A percentile compares a stretch with the other conserved stretches of the same genome.
Evolutionary conservation across 2,888 invertebrate species (phyloP).

Genomic region (Thumatha senex): DNA sequence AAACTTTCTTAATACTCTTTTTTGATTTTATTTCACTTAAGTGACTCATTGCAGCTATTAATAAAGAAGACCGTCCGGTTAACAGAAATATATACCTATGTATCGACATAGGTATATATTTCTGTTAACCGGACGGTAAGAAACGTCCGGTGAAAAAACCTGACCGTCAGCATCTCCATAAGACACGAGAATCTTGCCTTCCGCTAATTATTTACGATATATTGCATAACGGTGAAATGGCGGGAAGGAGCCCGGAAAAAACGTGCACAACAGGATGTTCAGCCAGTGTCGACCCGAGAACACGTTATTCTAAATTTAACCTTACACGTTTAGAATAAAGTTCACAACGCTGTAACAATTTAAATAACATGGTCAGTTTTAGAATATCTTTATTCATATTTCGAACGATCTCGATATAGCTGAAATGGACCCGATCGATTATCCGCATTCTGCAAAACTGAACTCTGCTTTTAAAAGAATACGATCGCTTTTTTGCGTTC

Average conservation of each 20-base stretch:
- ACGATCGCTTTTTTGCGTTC: conserved; percentile 43
- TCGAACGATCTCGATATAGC: conserved; percentile 76
- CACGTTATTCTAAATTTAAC: conserved; percentile 47
- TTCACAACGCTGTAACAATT: conserved; percentile 47
- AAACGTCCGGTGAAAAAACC: conserved; percentile 74
- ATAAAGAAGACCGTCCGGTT: background rate
- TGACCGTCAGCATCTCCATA: conserved; percentile 76
- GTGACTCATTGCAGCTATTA: no score
- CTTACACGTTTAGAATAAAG: conserved; percentile 50
- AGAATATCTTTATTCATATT: conserved; percentile 81
- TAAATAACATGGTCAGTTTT: conserved; percentile 65
- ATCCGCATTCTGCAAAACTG: conserved; percentile 42
- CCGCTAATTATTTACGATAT: conserved; percentile 84
- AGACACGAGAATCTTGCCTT: conserved; percentile 82
- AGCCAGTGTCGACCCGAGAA: conserved; percentile 55
- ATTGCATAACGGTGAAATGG: conserved; percentile 83
- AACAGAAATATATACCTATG: no score
- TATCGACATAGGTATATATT: conserved; percentile 19
- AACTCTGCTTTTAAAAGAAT: conserved; percentile 49
- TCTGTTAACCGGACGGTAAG: conserved; percentile 63
- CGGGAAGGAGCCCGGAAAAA: conserved; percentile 80
- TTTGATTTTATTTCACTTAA: no score
- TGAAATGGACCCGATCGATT: conserved; percentile 67
- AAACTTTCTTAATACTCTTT: no score
- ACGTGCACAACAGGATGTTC: conserved; percentile 76